These are phyloP conservation scores for Montipora efflorescens DNA, from an alignment of 64 coral and sea anemone species.

Conservation along the genomic window DNA sequence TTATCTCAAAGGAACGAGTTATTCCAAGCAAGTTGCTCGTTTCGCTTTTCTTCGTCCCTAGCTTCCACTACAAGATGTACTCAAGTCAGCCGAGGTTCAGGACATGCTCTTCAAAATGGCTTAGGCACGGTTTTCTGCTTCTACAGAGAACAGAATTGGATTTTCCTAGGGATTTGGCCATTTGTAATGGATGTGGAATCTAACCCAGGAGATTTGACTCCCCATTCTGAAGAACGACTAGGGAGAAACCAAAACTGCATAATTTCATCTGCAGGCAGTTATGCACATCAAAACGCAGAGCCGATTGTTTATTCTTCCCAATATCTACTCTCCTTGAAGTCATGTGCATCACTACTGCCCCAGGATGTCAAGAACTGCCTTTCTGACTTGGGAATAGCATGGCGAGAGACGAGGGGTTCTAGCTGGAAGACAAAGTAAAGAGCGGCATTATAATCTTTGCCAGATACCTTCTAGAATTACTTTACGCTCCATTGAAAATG, in stretches of 20 bases:
- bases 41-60: not conserved
- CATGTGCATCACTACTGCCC: constrained; percentile 46
- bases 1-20: constrained; percentile 46
- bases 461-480: constrained; percentile 34
- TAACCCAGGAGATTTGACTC: constrained; percentile 54
- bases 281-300: constrained; percentile 59
- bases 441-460: constrained; percentile 40
- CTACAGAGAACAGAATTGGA: constrained; percentile 8
- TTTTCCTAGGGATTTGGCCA: constrained; percentile 31
- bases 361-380: constrained; percentile 47
- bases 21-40: constrained; percentile 36
- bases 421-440: constrained; percentile 47
- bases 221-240: constrained; percentile 42
- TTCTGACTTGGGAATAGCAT: constrained; percentile 59
- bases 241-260: constrained; percentile 62
- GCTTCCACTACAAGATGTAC: constrained; percentile 31
- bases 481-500: constrained; percentile 1
- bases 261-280: constrained; percentile 60
- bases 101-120: constrained; percentile 52
- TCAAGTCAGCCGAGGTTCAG: constrained; percentile 51
- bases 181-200: constrained; percentile 13
- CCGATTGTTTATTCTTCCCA: constrained; percentile 53
- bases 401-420: constrained; percentile 55
- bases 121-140: constrained; percentile 42
- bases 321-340: constrained; percentile 54